A percentile compares a stretch with the other conserved stretches of the same genome.
phyloP scores from a whole-genome alignment of 2,113 vertebrate species.

The Crocuta crocuta region DNA sequence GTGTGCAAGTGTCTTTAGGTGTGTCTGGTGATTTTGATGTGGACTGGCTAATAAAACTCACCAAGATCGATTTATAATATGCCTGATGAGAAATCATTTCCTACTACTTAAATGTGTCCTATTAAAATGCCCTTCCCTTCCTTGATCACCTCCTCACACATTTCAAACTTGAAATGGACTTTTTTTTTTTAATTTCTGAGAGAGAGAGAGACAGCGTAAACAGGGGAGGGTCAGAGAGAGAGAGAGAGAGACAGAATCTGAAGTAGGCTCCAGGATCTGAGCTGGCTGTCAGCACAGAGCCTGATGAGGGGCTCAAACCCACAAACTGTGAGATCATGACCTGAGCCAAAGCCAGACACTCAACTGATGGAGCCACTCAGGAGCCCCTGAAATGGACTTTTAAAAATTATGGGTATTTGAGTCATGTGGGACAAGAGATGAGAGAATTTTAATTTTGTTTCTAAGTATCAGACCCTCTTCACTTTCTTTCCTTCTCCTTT shows the following conservation, averaged over 20 bases:
- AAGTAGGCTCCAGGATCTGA: too few species aligned
- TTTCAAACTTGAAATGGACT: neutral
- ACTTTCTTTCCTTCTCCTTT: neutral
- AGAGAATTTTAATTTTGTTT: neutral
- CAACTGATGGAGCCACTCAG: too few species aligned
- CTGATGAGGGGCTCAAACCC: too few species aligned
- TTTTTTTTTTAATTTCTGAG: neutral
- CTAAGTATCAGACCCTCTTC: neutral
- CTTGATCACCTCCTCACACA: neutral
- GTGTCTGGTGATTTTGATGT: neutral
- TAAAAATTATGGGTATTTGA: neutral
- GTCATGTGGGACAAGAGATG: neutral
- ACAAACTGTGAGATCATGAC: too few species aligned
- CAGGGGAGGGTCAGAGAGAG: too few species aligned
- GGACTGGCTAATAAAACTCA: constrained; percentile 2
- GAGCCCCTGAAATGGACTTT: neutral
- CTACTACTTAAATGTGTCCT: neutral
- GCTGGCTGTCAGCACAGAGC: too few species aligned
- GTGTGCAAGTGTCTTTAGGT: neutral
- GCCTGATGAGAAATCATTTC: neutral
- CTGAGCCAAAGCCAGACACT: too few species aligned
- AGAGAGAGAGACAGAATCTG: too few species aligned
- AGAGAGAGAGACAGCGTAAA: too few species aligned
- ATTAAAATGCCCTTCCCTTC: neutral
- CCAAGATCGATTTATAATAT: neutral